Evolutionary conservation across 2,113 vertebrate genomes (phyloP), one percentile per base, ranked within the genome.

Genomic region (Capricornis sumatraensis): DNA sequence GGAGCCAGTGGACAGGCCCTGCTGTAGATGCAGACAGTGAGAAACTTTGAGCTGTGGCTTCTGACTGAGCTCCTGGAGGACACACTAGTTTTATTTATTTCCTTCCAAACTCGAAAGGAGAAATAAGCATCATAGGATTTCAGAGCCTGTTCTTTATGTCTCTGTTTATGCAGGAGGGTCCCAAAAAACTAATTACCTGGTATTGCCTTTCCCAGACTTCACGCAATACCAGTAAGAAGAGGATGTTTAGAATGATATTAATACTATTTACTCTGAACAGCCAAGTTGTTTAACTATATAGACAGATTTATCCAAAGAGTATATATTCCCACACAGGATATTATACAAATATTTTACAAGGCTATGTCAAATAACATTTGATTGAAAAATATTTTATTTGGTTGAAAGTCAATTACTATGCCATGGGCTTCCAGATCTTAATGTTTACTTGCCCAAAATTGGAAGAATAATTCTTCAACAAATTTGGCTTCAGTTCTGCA

Each of bases 251-350:
- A 98, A 94, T 97, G 97, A 98, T 78, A 97, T 94, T 98, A 99
- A 99, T 98, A 98, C 98, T 91, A 96, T 98, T 99, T 99, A 98
- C 98, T 98, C 98, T 92, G 91, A 97, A 58, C 14, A 84, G 95
- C 87, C 55, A 50, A 91, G 93, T 81, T 98, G 97, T 97, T 97
- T 97, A 97, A 98, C 92, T 98, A 30, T 92, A 98, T 95, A 95
- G 98, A 98, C 95, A 97, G 93, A 97, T 96, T 96, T 97, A 97
- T 91, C 87, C 95, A 93, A 92, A 90, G 91, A 97, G 97, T 97
- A 96, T 90, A 97, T 92, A 95, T 92, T 98, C 97, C 93, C 92
- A 97, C 97, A 97, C 84, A 98, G 89, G 94, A 94, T 92, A 97
- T 93, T 97, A 96, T 45, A 97, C 95, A 98, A 98, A 98, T 98